A percentile compares a stretch with the other conserved stretches of the same genome.
phyloP scores from a whole-genome alignment of 2,797 vertebrate genomes.

The Prunella strophiata region DNA sequence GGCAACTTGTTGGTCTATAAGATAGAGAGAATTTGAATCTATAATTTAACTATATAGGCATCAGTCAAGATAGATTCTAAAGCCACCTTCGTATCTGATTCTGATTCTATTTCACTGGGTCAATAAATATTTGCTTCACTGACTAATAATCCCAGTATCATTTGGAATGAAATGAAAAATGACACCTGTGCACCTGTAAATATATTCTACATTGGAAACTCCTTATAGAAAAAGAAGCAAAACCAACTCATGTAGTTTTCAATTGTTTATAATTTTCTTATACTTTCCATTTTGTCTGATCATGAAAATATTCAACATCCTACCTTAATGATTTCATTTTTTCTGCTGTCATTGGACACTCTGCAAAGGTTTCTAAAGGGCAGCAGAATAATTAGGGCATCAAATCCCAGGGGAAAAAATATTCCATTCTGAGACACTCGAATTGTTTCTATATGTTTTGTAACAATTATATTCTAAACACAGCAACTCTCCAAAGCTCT shows the following conservation, averaged over 20 bases:
- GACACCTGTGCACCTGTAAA: not conserved
- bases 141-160: not conserved
- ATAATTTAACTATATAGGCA: not conserved
- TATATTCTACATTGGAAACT: not conserved
- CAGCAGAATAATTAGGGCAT: not conserved
- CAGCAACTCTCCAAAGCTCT: not conserved
- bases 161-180: not conserved
- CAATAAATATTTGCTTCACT: not conserved
- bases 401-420: not conserved
- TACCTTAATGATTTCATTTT: not conserved
- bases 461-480: not conserved
- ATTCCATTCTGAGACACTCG: not conserved
- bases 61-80: not conserved
- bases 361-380: not conserved
- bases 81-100: not conserved
- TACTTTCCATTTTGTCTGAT: not conserved
- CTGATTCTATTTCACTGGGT: not conserved
- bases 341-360: not conserved
- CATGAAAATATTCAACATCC: not conserved
- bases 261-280: not conserved
- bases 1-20: not conserved
- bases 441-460: not conserved
- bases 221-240: not conserved
- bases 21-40: not conserved
- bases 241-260: not conserved